Percentiles rank a stretch among this genome's conserved stretches.
These are phyloP conservation scores for Percopsis omiscomaycus DNA, from an alignment of 2,797 vertebrate genomes.

Conservation along the genomic window DNA sequence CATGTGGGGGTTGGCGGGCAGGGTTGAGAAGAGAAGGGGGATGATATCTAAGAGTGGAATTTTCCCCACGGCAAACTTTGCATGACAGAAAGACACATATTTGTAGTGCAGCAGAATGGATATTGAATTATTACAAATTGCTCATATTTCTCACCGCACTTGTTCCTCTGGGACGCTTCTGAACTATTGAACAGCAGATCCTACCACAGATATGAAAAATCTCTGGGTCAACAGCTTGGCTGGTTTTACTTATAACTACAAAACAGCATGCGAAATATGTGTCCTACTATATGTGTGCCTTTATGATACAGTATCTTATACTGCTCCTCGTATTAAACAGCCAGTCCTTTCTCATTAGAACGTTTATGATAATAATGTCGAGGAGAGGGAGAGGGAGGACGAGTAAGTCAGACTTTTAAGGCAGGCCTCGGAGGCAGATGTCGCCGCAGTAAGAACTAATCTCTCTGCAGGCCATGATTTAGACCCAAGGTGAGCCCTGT, in stretches of 20 bases:
- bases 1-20: not conserved
- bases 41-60: conserved; percentile 15
- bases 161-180: conserved; percentile 39
- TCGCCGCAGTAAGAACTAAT: conserved; percentile 61
- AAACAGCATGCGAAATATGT: not conserved
- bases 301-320: not conserved
- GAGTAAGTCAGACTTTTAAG: not conserved
- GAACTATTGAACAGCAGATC: conserved; percentile 18
- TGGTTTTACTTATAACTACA: not conserved
- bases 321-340: conserved; percentile 1
- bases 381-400: not conserved
- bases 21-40: not conserved
- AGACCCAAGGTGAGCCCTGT: conserved; percentile 67
- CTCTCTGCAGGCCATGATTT: conserved; percentile 54
- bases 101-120: conserved; percentile 26
- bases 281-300: not conserved
- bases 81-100: conserved; percentile 39
- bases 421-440: not conserved
- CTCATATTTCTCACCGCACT: conserved; percentile 20
- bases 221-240: conserved; percentile 13
- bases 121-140: conserved; percentile 40
- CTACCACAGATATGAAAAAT: conserved; percentile 15
- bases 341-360: conserved; percentile 5
- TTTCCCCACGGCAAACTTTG: conserved; percentile 24
- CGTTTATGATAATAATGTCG: conserved; percentile 13